Evolutionary conservation across 2,797 vertebrate genomes (phyloP), one percentile per base, ranked within the genome.

Genomic region (Poecilia picta): DNA sequence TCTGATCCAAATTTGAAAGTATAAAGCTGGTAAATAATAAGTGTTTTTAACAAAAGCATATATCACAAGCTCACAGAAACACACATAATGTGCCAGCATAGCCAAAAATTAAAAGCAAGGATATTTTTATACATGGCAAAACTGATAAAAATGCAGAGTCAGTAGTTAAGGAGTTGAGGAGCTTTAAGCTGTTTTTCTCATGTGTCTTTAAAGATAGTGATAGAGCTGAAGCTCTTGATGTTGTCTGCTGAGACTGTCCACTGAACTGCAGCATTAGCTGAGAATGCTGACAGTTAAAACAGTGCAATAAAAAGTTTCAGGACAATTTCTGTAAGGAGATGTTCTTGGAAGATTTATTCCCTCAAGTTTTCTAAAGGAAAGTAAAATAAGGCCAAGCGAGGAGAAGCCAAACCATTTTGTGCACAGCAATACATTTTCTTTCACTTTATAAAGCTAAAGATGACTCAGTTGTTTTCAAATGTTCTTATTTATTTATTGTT

Each of bases 71-170:
- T 4, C 13, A n/a, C 59, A 2, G 51, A 49, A 0, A 2, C 31
- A 57, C n/a, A 68, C 1, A 28, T 28, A 62, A 31, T 18, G 10
- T 1, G 13, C 75, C 68, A 80, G 59, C 73, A 64, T 20, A 31
- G 33, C 36, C 3, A 33, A 74, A 79, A 79, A 81, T 47, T 76
- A 70, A 79, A 81, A 78, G 53, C 20, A 55, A 43, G 36, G 31
- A 39, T 76, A 74, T 25, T 77, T 73, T n/a, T 80, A 72, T 77
- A 33, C 51, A 23, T 76, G 59, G 51, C 76, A 74, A 80, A 77
- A 53, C 43, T 8, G 39, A 43, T 62, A 51, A 71, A 75, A 59
- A 39, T 62, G 36, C 59, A 64, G 57, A 71, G 75, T 64, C 72
- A 81, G 79, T n/a, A 3, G 43, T 39, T 43, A 20, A 33, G 57